phyloP scores from a whole-genome alignment of 2,113 vertebrate genomes.

The Echinops telfairi region DNA sequence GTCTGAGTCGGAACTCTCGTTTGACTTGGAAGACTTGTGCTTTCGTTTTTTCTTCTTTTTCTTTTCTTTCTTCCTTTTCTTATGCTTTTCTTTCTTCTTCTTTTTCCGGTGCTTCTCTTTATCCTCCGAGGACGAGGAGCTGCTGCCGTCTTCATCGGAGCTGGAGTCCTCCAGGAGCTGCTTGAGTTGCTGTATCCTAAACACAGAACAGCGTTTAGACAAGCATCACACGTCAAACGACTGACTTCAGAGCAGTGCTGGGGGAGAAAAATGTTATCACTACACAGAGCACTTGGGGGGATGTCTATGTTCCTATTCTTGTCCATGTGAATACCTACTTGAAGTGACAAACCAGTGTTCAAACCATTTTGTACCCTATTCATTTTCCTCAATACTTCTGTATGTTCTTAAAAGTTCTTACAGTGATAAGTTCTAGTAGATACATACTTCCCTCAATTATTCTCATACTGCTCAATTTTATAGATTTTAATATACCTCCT shows the following conservation, averaged over 20 bases:
- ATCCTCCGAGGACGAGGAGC: conserved; percentile 87
- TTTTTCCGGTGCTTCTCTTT: conserved; percentile 88
- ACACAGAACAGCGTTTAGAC: conserved; percentile 2
- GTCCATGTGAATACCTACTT: not conserved
- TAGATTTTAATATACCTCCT: not conserved
- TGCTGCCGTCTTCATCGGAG: conserved; percentile 89
- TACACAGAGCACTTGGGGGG: not conserved
- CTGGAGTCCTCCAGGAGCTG: conserved; percentile 95
- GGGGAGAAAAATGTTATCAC: not conserved
- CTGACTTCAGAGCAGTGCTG: not conserved
- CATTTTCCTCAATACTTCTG: not conserved
- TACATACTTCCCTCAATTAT: not conserved
- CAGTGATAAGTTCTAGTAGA: not conserved
- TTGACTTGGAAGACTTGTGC: conserved; percentile 88
- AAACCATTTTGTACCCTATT: not conserved
- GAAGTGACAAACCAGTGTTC: not conserved
- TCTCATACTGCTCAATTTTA: not conserved
- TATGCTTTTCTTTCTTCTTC: conserved; percentile 89
- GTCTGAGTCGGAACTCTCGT: conserved; percentile 88
- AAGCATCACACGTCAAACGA: not conserved
- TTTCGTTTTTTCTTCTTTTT: conserved; percentile 87
- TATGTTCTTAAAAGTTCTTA: not conserved
- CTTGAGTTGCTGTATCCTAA: conserved; percentile 95
- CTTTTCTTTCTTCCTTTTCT: conserved; percentile 86
- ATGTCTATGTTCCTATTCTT: not conserved